These are phyloP conservation scores for Synchiropus splendidus DNA, from an alignment of 2,113 vertebrate genomes.

Conservation along the genomic window DNA sequence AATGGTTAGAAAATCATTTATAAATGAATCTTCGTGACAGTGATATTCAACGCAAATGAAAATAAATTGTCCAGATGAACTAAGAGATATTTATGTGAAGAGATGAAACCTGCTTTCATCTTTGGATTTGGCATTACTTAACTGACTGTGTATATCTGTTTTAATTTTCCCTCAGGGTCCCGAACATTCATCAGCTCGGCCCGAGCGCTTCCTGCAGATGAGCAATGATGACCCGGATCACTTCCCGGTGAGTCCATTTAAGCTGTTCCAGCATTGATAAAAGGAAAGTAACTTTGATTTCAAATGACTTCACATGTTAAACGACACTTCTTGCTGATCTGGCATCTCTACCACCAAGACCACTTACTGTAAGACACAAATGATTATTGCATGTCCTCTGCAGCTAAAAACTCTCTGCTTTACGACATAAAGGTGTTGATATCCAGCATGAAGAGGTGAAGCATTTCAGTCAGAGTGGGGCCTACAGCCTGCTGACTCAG, in stretches of 20 bases:
- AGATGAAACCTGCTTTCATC: no score
- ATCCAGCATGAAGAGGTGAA: conserved; percentile 17
- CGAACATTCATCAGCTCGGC: conserved; percentile 85
- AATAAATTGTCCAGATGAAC: no score
- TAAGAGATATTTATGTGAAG: no score
- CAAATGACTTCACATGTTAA: no score
- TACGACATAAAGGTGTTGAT: conserved; percentile 22
- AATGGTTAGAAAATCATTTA: conserved; percentile 47
- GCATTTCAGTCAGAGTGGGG: neutral
- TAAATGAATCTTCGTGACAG: no score
- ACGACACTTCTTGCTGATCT: no score
- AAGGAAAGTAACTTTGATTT: no score
- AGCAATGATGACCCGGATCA: conserved; percentile 85
- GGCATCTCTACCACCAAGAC: no score
- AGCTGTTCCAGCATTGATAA: conserved; percentile 1
- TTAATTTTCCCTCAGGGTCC: conserved; percentile 66
- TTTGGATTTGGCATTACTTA: conserved; percentile 3
- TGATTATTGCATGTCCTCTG: conserved; percentile 23
- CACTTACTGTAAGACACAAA: conserved; percentile 15
- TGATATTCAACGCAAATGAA: no score
- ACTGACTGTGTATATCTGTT: no score
- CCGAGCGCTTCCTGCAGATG: conserved; percentile 87
- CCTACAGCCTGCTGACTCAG: conserved; percentile 29
- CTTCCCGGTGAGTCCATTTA: conserved; percentile 72
- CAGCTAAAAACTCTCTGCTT: conserved; percentile 39